Base-by-base conservation (phyloP, 2,888 invertebrate species). In the Xestoiulus laeticollis region DNA sequence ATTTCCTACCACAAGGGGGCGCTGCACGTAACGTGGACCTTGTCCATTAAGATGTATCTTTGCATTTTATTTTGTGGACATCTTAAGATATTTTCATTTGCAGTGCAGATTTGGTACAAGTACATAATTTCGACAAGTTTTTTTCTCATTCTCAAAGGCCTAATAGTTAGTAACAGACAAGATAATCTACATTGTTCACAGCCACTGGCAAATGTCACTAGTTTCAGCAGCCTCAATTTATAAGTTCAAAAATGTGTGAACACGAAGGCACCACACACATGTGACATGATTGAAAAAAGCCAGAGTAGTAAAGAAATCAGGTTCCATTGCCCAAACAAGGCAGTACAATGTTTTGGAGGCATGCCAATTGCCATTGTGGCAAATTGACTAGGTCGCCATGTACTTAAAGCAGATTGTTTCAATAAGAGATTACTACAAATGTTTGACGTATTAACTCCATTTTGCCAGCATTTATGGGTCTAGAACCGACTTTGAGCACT, bases 361-460 rank as follows among this genome's bases (percentile, higher is more conserved):
- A 59, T 22, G 59, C 59, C 59, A 59, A 59, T 59, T 59, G 59
- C 59, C n/a, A 59, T 59, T 59, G 59, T 59, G 59, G 59, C 6
- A 19, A 59, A 59, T 59, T 59, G 59, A 59, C 59, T 59, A 59
- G 22, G 59, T 59, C 59, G 59, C 59, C 59, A 59, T 59, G 59
- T 59, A 22, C 59, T 59, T 59, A 6, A 59, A 22, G 59, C 59
- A 59, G 59, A 59, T 59, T 59, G 59, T 59, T 59, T 59, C 59
- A 59, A 59, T 59, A 59, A 4, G 59, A 59, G 59, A 59, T 59
- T 59, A 59, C 59, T 59, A 22, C 59, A 59, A 59, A 4, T 59
- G 59, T 59, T 59, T 59, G 59, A 59, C 59, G 59, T 59, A 59
- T 59, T 59, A 59, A 59, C 59, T 59, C 59, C 59, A 59, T 59